phyloP scores from a whole-genome alignment of 1,140 invertebrate species.

The Macrosteles quadrilineatus region DNA sequence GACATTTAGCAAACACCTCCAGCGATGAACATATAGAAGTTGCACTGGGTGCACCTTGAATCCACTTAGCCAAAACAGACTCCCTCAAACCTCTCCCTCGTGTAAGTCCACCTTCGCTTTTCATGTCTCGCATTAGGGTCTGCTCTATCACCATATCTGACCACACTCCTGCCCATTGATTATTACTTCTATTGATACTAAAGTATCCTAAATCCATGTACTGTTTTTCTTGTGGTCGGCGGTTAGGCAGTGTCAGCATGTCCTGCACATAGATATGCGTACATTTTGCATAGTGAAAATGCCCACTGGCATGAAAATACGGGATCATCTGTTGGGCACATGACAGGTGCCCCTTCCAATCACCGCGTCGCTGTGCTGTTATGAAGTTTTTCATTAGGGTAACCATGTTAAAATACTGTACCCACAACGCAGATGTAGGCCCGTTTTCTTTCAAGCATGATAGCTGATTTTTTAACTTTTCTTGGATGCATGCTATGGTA shows the following conservation, averaged over 20 bases:
- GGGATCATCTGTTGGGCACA: too few species aligned
- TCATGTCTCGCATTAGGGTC: conserved; percentile 50
- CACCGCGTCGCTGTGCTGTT: too few species aligned
- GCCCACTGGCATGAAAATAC: too few species aligned
- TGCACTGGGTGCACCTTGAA: neutral
- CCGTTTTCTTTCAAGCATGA: conserved; percentile 47
- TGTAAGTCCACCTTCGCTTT: too few species aligned
- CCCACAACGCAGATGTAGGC: conserved; percentile 44
- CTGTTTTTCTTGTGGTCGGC: too few species aligned
- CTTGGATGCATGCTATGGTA: conserved; percentile 43
- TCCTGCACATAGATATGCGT: conserved; percentile 48
- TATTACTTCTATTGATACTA: conserved; percentile 49
- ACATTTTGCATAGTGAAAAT: too few species aligned
- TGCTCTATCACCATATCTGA: conserved; percentile 51
- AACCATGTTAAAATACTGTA: too few species aligned
- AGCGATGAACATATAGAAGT: neutral
- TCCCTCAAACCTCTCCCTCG: too few species aligned
- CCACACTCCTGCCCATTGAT: conserved; percentile 50
- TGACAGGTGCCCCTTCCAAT: too few species aligned
- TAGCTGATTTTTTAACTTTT: conserved; percentile 42
- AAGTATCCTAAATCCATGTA: conserved; percentile 47
- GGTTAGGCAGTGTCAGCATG: conserved; percentile 42
- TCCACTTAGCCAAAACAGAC: neutral
- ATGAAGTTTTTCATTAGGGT: too few species aligned
- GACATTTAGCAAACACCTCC: neutral